Evolutionary conservation across 1,140 invertebrate species (phyloP).

Genomic region (Macrobrachium nipponense): DNA sequence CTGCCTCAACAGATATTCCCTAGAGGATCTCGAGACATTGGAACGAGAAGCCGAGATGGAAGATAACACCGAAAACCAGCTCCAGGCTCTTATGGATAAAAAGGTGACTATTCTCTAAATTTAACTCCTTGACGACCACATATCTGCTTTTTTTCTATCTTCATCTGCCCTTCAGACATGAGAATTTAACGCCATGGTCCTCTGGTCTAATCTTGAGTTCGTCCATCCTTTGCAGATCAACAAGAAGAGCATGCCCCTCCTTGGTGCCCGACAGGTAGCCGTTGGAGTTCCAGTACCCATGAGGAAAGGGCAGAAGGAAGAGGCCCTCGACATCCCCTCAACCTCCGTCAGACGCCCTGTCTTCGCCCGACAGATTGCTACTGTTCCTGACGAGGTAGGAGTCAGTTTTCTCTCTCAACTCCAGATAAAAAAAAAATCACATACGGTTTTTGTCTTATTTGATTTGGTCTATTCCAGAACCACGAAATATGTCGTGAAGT

Average conservation of each 20-base stretch:
- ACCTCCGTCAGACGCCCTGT: slow-evolving; percentile 60
- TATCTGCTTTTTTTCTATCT: too few relatives aligned
- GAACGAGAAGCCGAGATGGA: slow-evolving; percentile 58
- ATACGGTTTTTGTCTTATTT: too few relatives aligned
- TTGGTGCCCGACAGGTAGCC: slow-evolving; percentile 22
- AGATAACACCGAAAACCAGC: slow-evolving; percentile 62
- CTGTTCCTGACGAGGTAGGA: too few relatives aligned
- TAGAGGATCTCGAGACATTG: slow-evolving; percentile 62
- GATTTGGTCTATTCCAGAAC: too few relatives aligned
- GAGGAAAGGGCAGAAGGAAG: slow-evolving; percentile 62
- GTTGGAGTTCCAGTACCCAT: neutral
- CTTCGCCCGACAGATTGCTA: slow-evolving; percentile 32
- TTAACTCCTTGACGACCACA: too few relatives aligned
- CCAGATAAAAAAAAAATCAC: too few relatives aligned
- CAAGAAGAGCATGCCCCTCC: slow-evolving; percentile 45
- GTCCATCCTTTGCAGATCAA: neutral
- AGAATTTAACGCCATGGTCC: neutral
- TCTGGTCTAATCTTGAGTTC: too few relatives aligned
- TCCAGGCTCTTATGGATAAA: slow-evolving; percentile 52
- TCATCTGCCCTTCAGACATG: neutral
- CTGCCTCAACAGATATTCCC: slow-evolving; percentile 49
- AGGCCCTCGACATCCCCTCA: slow-evolving; percentile 60
- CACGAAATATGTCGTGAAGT: too few relatives aligned
- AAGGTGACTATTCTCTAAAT: slow-evolving; percentile 13
- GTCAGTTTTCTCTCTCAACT: neutral